These are phyloP conservation scores for Leptopterna dolabrata DNA, from an alignment of 2,888 invertebrate genomes.

Conservation along the genomic window DNA sequence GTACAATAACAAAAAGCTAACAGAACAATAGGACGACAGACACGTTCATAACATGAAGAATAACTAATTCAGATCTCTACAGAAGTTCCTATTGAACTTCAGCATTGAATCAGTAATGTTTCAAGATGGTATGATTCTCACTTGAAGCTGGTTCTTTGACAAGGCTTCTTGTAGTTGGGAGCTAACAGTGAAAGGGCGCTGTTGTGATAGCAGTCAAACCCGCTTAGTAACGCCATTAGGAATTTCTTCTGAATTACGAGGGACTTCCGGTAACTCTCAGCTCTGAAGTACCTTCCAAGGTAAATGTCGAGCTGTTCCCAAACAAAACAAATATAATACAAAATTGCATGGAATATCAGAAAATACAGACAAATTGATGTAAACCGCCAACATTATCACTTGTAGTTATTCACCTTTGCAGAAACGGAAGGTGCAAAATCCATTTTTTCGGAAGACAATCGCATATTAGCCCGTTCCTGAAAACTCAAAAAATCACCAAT, in stretches of 20 bases:
- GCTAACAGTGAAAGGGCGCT: constrained; percentile 67
- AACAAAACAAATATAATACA: background rate
- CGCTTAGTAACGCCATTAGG: constrained; percentile 76
- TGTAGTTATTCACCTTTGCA: constrained; percentile 19
- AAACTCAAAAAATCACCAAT: background rate
- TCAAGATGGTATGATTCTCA: background rate
- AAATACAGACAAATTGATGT: too few relatives aligned
- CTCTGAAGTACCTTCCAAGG: constrained; percentile 66
- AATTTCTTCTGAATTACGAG: constrained; percentile 92
- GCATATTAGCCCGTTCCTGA: constrained; percentile 40
- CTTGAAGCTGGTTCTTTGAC: background rate
- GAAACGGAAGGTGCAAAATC: constrained; percentile 46
- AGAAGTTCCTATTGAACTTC: too few relatives aligned
- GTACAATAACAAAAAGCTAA: constrained; percentile 37
- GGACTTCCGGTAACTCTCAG: constrained; percentile 88
- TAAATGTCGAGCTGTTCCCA: constrained; percentile 37
- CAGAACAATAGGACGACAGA: background rate
- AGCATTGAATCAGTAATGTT: too few relatives aligned
- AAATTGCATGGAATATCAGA: background rate
- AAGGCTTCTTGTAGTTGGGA: background rate
- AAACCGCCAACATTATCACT: too few relatives aligned
- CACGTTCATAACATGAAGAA: too few relatives aligned
- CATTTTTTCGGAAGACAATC: constrained; percentile 32
- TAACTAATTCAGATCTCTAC: too few relatives aligned
- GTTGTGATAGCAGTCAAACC: constrained; percentile 70